A percentile compares a stretch with the other conserved stretches of the same genome.
Evolutionary conservation across 2,888 invertebrate genomes (phyloP).

Genomic region (Onchidella celtica): DNA sequence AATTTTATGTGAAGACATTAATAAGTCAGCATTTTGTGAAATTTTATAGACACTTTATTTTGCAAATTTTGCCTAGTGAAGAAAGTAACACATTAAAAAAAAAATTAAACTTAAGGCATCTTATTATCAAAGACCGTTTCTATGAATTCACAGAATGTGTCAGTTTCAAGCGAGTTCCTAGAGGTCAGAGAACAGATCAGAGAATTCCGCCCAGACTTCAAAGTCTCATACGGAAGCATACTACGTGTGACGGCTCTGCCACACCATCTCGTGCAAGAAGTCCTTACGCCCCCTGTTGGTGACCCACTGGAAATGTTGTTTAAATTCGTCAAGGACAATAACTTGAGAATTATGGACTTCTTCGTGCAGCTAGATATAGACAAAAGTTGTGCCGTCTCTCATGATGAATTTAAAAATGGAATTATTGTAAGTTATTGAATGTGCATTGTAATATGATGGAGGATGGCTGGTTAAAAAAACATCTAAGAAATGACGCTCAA

Average conservation of each 20-base stretch:
- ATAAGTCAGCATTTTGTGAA: too few species aligned
- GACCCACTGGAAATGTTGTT: conserved; percentile 65
- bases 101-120: too few species aligned
- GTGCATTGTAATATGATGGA: not conserved
- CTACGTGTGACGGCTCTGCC: conserved; percentile 56
- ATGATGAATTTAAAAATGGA: conserved; percentile 62
- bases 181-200: conserved; percentile 55
- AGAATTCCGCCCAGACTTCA: conserved; percentile 58
- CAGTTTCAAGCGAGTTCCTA: conserved; percentile 59
- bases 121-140: too few species aligned
- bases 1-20: too few species aligned
- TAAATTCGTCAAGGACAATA: conserved; percentile 60
- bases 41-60: too few species aligned
- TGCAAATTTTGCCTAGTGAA: too few species aligned
- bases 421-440: conserved; percentile 53
- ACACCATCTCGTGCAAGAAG: conserved; percentile 50
- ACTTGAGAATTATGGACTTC: conserved; percentile 65
- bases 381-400: conserved; percentile 60
- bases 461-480: too few species aligned
- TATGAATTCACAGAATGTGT: conserved; percentile 63
- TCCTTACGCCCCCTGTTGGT: conserved; percentile 41
- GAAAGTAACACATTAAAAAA: too few species aligned
- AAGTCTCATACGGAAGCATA: conserved; percentile 60
- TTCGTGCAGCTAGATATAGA: conserved; percentile 70
- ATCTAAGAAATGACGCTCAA: too few species aligned